Evolutionary conservation across 2,888 invertebrate species (phyloP), one percentile per base, ranked within the genome.

Genomic region (Tetranychus truncatus): DNA sequence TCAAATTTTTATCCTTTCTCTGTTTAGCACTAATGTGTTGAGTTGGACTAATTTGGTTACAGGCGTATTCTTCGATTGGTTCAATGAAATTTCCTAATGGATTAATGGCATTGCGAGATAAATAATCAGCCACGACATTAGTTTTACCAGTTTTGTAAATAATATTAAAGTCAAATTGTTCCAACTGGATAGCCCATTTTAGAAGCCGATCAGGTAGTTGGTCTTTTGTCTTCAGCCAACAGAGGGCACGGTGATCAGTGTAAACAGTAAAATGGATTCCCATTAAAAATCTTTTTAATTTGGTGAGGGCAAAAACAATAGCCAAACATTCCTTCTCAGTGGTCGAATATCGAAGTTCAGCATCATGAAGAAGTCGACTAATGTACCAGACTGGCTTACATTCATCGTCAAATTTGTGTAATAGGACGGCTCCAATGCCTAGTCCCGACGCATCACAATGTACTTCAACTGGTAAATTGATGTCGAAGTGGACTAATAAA

Each of bases 231-330:
- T 46, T 65, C 34, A 76, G 15, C 74, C 72, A 74, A 20, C 55
- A 66, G 7, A 76, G 34, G 55, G 74, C 74, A 15, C 45, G 18
- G 46, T 71, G 74, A 66, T 76, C 76, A 1, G 76, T 76, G 11
- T 71, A 44, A 15, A 76, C 45, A 15, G 55, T 76, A 46, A 76
- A 74, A 8, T 21, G 71, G 1, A 8, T 5, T 1, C 76, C 76
- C 20, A 24, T 20, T 5, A 75, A 6, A 18, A 69, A 75, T 34
- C 6, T 11, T 1, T 45, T 2, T 21, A 65, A 66, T 24, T 73
- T 72, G 6, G 34, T 18, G 4, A 72, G 46, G 44, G 45, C 66
- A 20, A 65, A 71, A 9, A 75, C 46, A 1, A 75, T 69, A 6
- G 75, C 73, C 6, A 74, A 55, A 9, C 45, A 67, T 44, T 75